Evolutionary conservation across 2,113 vertebrate genomes (phyloP).

Genomic region (Cavia porcellus): DNA sequence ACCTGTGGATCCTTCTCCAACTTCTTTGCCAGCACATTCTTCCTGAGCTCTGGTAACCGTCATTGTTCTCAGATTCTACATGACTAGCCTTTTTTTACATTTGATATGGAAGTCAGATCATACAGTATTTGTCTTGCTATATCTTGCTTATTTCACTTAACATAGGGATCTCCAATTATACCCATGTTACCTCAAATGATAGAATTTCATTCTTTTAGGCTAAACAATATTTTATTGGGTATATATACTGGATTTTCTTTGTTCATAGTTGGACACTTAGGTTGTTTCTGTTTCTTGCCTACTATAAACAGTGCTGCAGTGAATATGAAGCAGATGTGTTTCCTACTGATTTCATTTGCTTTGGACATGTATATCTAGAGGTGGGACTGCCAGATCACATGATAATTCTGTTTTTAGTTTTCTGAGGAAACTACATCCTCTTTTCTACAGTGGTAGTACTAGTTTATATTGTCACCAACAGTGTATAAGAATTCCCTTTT

Average conservation of each 20-base stretch:
- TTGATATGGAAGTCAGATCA: background rate
- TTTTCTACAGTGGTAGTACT: background rate
- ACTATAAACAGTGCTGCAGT: background rate
- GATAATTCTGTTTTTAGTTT: background rate
- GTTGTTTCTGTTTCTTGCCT: background rate
- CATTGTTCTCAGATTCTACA: background rate
- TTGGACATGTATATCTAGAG: too few species aligned
- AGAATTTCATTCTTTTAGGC: background rate
- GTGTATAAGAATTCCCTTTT: background rate
- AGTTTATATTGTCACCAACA: background rate
- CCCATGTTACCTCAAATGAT: background rate
- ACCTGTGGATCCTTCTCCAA: background rate
- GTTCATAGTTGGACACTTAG: background rate
- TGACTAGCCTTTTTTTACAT: background rate
- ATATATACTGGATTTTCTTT: background rate
- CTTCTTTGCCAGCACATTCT: background rate
- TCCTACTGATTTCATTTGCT: background rate
- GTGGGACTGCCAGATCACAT: background rate
- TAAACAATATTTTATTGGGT: background rate
- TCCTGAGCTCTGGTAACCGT: background rate
- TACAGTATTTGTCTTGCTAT: background rate
- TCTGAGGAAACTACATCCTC: background rate
- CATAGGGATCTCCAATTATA: background rate
- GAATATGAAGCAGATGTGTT: background rate
- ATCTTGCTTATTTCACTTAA: background rate